These are phyloP conservation scores for Stichopus chloronotus DNA, from an alignment of 35 echinoderm and acorn worm species.

Conservation along the genomic window DNA sequence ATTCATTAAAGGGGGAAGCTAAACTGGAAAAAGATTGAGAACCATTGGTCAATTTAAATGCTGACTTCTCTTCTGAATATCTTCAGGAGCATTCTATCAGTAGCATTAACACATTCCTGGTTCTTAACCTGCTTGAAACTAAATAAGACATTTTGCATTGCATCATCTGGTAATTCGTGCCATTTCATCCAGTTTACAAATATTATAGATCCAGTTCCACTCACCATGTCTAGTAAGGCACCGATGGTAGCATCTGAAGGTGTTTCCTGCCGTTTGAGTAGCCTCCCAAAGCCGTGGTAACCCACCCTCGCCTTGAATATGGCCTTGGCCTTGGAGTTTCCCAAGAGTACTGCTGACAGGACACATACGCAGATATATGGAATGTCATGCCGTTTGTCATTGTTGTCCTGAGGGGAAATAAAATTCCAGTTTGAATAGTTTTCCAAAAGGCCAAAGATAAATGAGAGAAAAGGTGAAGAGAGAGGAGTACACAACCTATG, in stretches of 20 bases:
- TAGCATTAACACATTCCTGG: no score
- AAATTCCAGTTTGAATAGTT: neutral
- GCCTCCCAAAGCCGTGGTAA: constrained; percentile 69
- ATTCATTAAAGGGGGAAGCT: no score
- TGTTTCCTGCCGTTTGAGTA: constrained; percentile 67
- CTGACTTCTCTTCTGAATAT: no score
- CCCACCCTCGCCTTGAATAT: constrained; percentile 86
- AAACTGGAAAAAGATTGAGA: no score
- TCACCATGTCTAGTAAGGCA: constrained; percentile 92
- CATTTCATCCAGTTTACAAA: no score
- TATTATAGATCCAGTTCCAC: neutral
- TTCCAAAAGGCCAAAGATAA: neutral
- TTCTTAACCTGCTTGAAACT: no score
- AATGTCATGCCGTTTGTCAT: constrained; percentile 66
- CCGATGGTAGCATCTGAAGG: constrained; percentile 81
- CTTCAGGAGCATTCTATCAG: no score
- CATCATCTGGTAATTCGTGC: no score
- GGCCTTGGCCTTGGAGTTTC: constrained; percentile 67
- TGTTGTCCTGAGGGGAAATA: constrained; percentile 49
- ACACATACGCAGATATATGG: constrained; percentile 76
- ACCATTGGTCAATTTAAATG: no score
- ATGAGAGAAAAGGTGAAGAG: no score
- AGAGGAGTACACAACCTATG: no score
- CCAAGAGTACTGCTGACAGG: constrained; percentile 69
- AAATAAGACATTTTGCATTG: no score